Conservation (phyloP, 2,888 invertebrate genomes). For the Stramonita haemastoma region DNA sequence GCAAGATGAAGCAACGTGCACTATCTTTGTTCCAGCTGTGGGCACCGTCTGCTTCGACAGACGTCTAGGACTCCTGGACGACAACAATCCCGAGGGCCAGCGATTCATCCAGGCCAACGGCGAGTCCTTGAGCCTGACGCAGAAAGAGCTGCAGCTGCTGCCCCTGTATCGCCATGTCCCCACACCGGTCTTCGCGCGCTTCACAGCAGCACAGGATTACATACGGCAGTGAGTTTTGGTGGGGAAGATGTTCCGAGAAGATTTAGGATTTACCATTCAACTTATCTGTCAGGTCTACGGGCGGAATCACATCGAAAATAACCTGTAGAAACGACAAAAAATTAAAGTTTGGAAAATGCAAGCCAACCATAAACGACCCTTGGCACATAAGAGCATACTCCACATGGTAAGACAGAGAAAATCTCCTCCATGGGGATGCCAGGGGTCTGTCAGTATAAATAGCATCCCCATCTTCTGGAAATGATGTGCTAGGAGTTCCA, state of each 20-base stretch:
- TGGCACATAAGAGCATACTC: no score
- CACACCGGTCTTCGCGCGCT: conserved; percentile 45
- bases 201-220: not conserved
- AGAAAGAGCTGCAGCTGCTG: conserved; percentile 67
- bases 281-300: no score
- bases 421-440: no score
- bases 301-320: no score
- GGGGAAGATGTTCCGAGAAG: not conserved
- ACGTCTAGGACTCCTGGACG: conserved; percentile 67
- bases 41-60: conserved; percentile 70
- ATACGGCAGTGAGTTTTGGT: conserved; percentile 34
- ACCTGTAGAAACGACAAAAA: no score
- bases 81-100: conserved; percentile 53
- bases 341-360: no score
- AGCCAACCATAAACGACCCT: no score
- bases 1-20: not conserved
- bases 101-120: conserved; percentile 63
- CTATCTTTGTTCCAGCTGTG: conserved; percentile 58
- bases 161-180: conserved; percentile 66
- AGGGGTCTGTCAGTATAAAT: no score
- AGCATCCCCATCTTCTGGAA: no score
- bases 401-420: no score
- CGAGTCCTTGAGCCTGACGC: conserved; percentile 67
- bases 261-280: no score
- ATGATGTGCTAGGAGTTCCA: no score